phyloP scores from a whole-genome alignment of 1,140 invertebrate genomes.

The Meloidogyne exigua region DNA sequence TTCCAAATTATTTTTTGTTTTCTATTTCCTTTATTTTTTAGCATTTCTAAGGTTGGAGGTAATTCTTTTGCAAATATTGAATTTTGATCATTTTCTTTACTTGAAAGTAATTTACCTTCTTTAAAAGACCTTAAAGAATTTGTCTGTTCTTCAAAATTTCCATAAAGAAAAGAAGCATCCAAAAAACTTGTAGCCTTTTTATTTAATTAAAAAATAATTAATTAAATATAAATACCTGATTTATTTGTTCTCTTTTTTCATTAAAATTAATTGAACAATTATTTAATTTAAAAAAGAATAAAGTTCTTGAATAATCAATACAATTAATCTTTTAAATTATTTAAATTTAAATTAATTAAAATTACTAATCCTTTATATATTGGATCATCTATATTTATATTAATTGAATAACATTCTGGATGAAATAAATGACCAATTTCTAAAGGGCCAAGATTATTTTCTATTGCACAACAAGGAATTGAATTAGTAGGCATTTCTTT shows the following conservation, averaged over 20 bases:
- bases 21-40: conserved; percentile 24
- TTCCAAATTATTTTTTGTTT: conserved; percentile 9
- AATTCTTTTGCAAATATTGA: conserved; percentile 23
- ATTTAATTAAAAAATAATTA: background rate
- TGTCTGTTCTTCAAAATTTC: conserved; percentile 70
- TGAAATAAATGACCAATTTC: conserved; percentile 46
- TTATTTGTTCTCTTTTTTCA: conserved; percentile 85
- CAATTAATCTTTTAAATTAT: background rate
- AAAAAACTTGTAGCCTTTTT: conserved; percentile 76
- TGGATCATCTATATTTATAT: conserved; percentile 46
- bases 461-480: conserved; percentile 21
- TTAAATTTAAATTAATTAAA: conserved; percentile 27
- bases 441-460: background rate
- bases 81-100: conserved; percentile 16
- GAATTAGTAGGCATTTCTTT: background rate
- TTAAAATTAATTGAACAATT: conserved; percentile 41
- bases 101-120: conserved; percentile 57
- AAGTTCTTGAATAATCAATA: conserved; percentile 54
- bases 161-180: conserved; percentile 82
- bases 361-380: conserved; percentile 39
- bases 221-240: conserved; percentile 71
- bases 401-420: conserved; percentile 58
- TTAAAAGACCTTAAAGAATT: conserved; percentile 67
- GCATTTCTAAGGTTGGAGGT: conserved; percentile 34
- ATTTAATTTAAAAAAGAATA: conserved; percentile 43